A percentile compares a stretch with the other conserved stretches of the same genome.
Conservation (phyloP, 1,140 invertebrate genomes). For the Calephelis virginiensis region DNA sequence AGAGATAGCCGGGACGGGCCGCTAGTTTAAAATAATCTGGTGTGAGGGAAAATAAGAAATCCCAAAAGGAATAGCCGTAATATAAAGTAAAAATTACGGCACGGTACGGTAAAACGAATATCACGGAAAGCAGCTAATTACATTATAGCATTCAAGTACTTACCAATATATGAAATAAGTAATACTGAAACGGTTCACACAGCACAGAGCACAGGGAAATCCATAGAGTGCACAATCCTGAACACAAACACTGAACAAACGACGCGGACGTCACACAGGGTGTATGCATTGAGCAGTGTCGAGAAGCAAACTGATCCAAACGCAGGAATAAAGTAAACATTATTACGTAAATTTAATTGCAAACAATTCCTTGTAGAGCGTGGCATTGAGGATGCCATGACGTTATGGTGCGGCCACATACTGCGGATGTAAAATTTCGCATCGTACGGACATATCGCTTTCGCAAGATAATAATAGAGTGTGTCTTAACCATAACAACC, state of each 20-base stretch:
- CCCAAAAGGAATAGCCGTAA: no score
- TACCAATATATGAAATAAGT: constrained; percentile 1
- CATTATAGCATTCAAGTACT: neutral
- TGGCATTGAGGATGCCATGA: constrained; percentile 36
- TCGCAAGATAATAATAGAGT: no score
- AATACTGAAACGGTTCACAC: neutral
- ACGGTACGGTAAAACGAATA: no score
- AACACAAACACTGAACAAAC: neutral
- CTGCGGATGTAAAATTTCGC: neutral
- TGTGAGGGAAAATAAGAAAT: no score
- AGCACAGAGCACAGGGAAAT: constrained; percentile 3
- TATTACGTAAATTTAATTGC: constrained; percentile 60
- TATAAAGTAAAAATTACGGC: no score
- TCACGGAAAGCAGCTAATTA: no score
- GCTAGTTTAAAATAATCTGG: no score
- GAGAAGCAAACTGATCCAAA: constrained; percentile 47
- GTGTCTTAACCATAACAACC: no score
- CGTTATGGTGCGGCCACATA: constrained; percentile 4
- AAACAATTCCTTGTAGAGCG: constrained; percentile 49
- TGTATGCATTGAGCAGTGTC: constrained; percentile 29
- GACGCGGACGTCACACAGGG: neutral
- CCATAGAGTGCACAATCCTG: neutral
- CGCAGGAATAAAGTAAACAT: constrained; percentile 46
- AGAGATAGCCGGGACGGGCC: no score
- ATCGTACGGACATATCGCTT: no score